Conservation (phyloP, 2,113 vertebrate genomes). For the Fulmarus glacialis region DNA sequence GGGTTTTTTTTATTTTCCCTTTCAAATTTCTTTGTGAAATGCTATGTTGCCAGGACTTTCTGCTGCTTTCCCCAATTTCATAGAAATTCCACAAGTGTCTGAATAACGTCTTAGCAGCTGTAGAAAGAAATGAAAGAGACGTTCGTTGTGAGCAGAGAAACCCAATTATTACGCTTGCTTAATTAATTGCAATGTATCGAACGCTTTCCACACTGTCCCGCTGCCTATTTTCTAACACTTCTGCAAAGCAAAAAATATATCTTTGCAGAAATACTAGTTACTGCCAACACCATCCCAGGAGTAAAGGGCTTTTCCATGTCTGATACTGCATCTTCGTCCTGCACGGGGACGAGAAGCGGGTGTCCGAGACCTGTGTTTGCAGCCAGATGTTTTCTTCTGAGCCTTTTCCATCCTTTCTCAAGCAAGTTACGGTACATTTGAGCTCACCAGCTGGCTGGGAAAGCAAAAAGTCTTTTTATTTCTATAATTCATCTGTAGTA, state of each 20-base stretch:
- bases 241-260: neutral
- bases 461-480: neutral
- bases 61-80: neutral
- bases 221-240: neutral
- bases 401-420: neutral
- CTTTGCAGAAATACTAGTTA: neutral
- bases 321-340: accelerated
- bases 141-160: neutral
- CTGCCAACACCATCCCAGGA: neutral
- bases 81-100: neutral
- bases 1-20: neutral
- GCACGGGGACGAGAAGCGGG: accelerated
- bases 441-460: neutral
- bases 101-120: neutral
- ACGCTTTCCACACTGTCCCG: neutral
- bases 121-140: neutral
- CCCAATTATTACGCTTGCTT: neutral
- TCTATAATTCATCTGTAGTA: neutral
- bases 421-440: neutral
- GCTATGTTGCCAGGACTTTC: neutral
- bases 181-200: neutral
- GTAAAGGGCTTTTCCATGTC: neutral
- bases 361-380: neutral
- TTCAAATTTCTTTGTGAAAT: neutral
- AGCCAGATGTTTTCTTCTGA: neutral